Evolutionary conservation across 2,888 invertebrate species (phyloP).

Genomic region (Hyles lineata): DNA sequence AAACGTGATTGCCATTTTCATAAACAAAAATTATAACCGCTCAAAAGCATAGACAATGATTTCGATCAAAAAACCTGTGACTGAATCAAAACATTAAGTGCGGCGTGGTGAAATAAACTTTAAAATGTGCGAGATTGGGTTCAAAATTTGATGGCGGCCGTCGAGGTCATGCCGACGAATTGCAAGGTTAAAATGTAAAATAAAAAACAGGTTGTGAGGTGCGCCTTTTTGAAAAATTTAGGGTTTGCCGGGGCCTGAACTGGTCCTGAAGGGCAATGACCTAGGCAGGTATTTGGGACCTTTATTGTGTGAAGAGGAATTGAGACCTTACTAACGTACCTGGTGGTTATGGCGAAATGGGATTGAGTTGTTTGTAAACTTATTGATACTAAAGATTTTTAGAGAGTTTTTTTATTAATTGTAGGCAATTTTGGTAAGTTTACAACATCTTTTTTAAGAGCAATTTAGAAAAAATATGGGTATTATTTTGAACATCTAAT

Average conservation of each 20-base stretch:
- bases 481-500: no score
- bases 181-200: constrained; percentile 27
- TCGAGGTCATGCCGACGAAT: constrained; percentile 17
- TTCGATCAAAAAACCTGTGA: constrained; percentile 15
- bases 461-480: no score
- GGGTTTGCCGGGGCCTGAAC: constrained; percentile 20
- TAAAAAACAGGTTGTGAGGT: constrained; percentile 21
- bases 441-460: no score
- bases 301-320: constrained; percentile 1
- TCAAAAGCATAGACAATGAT: constrained; percentile 10
- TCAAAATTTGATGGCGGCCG: not conserved
- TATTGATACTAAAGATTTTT: not conserved
- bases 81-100: constrained; percentile 8
- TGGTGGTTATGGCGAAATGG: not conserved
- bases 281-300: constrained; percentile 21
- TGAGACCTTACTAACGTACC: not conserved
- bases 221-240: constrained; percentile 21
- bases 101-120: not conserved
- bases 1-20: constrained; percentile 16
- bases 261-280: constrained; percentile 20
- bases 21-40: constrained; percentile 5
- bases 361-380: not conserved
- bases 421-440: no score
- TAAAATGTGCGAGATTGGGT: not conserved
- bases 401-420: not conserved